Evolutionary conservation across 2,797 vertebrate genomes (phyloP).

Genomic region (Zenarchopterus dispar): DNA sequence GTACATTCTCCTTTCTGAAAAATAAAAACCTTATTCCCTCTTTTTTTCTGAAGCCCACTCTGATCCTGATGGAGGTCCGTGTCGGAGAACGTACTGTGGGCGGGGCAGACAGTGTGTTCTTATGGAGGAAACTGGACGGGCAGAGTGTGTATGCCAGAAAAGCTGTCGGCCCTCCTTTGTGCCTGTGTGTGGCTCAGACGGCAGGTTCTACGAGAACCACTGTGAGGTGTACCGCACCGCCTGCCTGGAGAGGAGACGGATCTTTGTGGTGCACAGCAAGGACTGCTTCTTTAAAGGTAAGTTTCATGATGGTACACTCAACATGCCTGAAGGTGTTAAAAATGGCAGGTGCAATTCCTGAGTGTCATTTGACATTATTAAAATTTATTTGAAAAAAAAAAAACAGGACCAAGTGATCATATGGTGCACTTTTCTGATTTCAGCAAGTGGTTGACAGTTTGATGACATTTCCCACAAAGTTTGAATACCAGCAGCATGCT

Average conservation of each 20-base stretch:
- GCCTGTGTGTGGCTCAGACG: conserved; percentile 94
- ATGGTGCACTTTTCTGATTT: not conserved
- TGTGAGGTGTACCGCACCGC: conserved; percentile 92
- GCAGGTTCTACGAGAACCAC: conserved; percentile 94
- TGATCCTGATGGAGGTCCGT: conserved; percentile 72
- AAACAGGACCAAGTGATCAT: not conserved
- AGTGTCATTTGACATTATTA: not conserved
- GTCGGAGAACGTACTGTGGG: conserved; percentile 85
- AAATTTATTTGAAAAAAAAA: not conserved
- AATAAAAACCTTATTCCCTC: not conserved
- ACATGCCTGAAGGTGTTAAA: not conserved
- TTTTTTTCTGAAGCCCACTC: conserved; percentile 72
- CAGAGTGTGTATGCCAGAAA: conserved; percentile 88
- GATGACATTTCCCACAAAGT: not conserved
- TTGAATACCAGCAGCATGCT: not conserved
- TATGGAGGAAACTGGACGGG: conserved; percentile 79
- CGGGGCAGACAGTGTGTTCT: conserved; percentile 87
- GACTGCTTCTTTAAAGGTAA: conserved; percentile 98
- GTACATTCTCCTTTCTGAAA: too few relatives aligned
- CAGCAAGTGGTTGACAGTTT: conserved; percentile 11
- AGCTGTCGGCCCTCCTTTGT: conserved; percentile 87
- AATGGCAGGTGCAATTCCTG: not conserved
- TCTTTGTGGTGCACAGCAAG: conserved; percentile 89
- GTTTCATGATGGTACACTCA: not conserved
- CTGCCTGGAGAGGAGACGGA: conserved; percentile 87